phyloP scores from a whole-genome alignment of 2,113 vertebrate species.

The Campylorhamphus procurvoides region DNA sequence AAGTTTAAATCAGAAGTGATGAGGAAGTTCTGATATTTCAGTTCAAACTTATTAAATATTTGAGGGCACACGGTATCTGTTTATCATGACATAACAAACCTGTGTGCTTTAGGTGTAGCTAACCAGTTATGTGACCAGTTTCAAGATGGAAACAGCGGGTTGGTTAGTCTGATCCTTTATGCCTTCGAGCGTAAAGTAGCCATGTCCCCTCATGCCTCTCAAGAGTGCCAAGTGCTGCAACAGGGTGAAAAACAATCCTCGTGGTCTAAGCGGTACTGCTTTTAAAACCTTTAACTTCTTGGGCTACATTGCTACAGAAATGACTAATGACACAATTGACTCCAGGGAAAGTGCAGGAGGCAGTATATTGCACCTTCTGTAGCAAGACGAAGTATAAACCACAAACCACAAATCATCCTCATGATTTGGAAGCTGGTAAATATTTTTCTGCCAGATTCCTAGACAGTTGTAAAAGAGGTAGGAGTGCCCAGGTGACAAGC shows the following conservation, averaged over 20 bases:
- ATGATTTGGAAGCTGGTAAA: background rate
- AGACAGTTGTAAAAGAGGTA: background rate
- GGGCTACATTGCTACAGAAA: background rate
- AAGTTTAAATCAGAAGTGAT: background rate
- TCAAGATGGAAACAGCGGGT: background rate
- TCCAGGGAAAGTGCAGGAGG: background rate
- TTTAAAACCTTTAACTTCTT: background rate
- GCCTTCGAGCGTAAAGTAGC: background rate
- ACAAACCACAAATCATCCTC: background rate
- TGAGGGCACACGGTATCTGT: background rate
- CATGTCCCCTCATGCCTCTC: background rate
- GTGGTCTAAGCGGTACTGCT: background rate
- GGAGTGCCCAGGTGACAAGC: background rate
- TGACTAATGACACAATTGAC: background rate
- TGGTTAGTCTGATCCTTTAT: background rate
- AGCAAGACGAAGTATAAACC: background rate
- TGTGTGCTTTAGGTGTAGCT: background rate
- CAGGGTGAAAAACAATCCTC: background rate
- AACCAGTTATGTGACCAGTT: rapidly evolving
- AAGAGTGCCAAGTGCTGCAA: background rate
- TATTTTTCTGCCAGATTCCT: background rate
- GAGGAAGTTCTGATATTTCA: background rate
- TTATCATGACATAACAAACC: background rate
- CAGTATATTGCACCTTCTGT: background rate
- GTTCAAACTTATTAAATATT: background rate